These are phyloP conservation scores for Drosophila neonasuta DNA, from an alignment of 2,888 invertebrate genomes.

Conservation along the genomic window DNA sequence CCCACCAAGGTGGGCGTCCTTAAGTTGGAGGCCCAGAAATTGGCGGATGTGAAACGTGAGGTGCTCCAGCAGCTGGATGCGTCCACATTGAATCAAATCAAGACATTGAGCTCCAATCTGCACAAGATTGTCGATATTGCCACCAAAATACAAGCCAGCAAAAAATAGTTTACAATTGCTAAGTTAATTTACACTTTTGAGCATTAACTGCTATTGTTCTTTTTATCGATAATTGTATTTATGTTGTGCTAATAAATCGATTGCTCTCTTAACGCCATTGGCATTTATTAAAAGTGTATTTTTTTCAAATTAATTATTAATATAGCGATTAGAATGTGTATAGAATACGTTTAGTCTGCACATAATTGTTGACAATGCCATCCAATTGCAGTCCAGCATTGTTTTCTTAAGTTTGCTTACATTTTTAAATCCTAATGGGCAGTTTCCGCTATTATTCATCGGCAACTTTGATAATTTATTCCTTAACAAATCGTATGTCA, in stretches of 20 bases:
- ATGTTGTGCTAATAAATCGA: not conserved
- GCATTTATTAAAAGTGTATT: not conserved
- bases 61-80: conserved; percentile 73
- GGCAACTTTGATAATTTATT: no score
- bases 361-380: no score
- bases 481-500: no score
- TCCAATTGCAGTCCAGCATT: no score
- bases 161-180: conserved; percentile 4
- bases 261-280: not conserved
- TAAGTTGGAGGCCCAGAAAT: conserved; percentile 75
- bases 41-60: conserved; percentile 68
- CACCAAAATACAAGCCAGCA: conserved; percentile 37
- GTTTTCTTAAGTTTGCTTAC: no score
- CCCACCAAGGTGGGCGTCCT: conserved; percentile 79
- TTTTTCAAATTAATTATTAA: no score
- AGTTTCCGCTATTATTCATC: no score
- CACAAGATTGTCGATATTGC: conserved; percentile 77
- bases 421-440: no score
- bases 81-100: conserved; percentile 77
- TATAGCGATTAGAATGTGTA: no score
- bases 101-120: conserved; percentile 78
- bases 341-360: no score
- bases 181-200: not conserved
- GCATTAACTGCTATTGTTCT: not conserved
- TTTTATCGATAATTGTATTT: not conserved